Conservation (phyloP, 2,113 vertebrate species). For the Aix galericulata region DNA sequence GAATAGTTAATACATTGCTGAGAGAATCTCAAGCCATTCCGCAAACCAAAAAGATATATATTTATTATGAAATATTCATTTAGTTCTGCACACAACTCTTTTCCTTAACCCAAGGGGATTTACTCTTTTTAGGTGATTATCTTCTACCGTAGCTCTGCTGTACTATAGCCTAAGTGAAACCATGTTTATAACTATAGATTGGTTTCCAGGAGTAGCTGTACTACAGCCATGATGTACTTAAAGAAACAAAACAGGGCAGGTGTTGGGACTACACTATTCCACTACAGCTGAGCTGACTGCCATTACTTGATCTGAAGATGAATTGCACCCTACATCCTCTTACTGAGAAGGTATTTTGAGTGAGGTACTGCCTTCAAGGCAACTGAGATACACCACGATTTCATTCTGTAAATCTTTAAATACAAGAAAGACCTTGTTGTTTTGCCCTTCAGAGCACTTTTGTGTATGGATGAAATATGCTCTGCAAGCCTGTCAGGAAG, state of each 20-base stretch:
- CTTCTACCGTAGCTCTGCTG: neutral
- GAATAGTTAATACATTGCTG: constrained; percentile 55
- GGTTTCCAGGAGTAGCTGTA: neutral
- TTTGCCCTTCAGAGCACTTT: neutral
- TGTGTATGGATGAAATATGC: neutral
- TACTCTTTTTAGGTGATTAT: constrained; percentile 49
- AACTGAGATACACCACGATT: neutral
- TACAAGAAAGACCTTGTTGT: neutral
- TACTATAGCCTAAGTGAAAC: neutral
- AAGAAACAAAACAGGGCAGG: neutral
- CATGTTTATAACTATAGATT: neutral
- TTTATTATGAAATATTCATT: constrained; percentile 54
- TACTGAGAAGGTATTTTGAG: neutral
- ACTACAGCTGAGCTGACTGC: neutral
- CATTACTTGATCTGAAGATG: neutral
- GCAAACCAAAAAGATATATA: neutral
- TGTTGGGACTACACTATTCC: neutral
- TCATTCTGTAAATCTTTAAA: neutral
- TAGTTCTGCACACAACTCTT: constrained; percentile 7
- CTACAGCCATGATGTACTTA: neutral
- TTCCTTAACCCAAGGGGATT: constrained; percentile 46
- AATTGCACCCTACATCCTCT: neutral
- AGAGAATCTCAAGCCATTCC: constrained; percentile 37
- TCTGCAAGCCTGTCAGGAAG: neutral
- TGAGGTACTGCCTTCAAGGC: neutral